Evolutionary conservation across 2,888 invertebrate genomes (phyloP), one percentile per base, ranked within the genome.

Genomic region (Aspidiotus rigidus): DNA sequence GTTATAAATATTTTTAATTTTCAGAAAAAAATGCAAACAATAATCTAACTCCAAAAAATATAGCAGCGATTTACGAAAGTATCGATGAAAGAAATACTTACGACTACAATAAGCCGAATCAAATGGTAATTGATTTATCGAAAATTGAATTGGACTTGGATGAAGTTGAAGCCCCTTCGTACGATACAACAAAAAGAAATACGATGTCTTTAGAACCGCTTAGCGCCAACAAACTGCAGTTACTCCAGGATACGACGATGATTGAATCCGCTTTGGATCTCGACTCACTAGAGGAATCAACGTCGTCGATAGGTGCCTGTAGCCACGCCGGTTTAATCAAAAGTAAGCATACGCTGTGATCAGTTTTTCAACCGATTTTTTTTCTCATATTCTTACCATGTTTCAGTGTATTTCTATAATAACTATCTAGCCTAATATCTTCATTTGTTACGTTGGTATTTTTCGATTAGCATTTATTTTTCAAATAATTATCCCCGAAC

Each of bases 261-360:
- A 91, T 92, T 76, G 90, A 91, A 79, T 90, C 91, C 70, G 91
- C 91, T 70, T 82, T 92, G 73, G 92, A 92, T 82, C 83, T 92
- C 76, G 92, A 92, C 80, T 90, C 90, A 74, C 81, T 91, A 74
- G 90, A 90, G 76, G 87, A 87, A 73, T 84, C 86, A 49, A 75
- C 76, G 5, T 75, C 75, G 2, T 86, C 85, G 54, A 81, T 86
- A 73, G 86, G 85, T 71, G 83, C 84, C 72, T 84, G 83, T 74
- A 86, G 86, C 75, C 86, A 86, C 75, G 83, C 84, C 39, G 85
- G 85, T 73, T 79, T 86, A 69, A 83, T 86, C 74, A 86, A 85
- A 78, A 79, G 63, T 41, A 72, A 73, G 57, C 61, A 62, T 55
- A 67, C 69, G 1, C 54, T 69, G 17, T 69, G 42, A 69, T 16